phyloP scores from a whole-genome alignment of 2,888 invertebrate species.

The Pachliopta kotzebuea region DNA sequence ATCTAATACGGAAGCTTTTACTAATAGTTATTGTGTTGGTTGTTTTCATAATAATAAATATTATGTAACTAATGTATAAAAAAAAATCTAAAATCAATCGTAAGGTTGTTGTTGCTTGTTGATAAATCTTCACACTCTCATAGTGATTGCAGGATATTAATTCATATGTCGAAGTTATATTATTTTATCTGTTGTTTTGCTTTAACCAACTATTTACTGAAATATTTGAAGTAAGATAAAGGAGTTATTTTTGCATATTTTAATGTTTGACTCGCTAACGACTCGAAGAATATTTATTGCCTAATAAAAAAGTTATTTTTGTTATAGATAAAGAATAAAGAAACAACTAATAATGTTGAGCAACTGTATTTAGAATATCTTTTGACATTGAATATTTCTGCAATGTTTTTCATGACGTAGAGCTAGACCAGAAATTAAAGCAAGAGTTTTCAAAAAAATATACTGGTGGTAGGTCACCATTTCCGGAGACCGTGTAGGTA shows the following conservation, averaged over 20 bases:
- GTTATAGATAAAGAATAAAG: not conserved
- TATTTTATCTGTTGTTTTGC: not conserved
- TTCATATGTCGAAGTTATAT: not conserved
- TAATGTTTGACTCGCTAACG: slow-evolving; percentile 12
- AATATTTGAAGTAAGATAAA: slow-evolving; percentile 10
- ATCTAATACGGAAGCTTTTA: not conserved
- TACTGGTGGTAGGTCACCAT: too few relatives aligned
- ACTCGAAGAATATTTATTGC: slow-evolving; percentile 16
- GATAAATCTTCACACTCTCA: not conserved
- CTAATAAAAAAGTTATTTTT: slow-evolving; percentile 16
- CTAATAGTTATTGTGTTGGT: not conserved
- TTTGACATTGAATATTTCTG: not conserved
- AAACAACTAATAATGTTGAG: not conserved
- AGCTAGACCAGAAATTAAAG: too few relatives aligned
- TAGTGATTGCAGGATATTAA: not conserved
- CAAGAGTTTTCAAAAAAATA: not conserved
- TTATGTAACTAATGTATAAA: too few relatives aligned
- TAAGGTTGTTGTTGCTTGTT: too few relatives aligned
- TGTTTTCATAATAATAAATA: not conserved
- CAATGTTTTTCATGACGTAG: not conserved
- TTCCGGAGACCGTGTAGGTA: too few relatives aligned
- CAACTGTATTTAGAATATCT: not conserved
- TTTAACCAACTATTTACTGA: not conserved
- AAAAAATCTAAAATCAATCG: not conserved
- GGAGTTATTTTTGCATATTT: slow-evolving; percentile 18